A percentile compares a stretch with the other conserved stretches of the same genome.
phyloP scores from a whole-genome alignment of 2,888 invertebrate genomes.

The Temnothorax unifasciatus region DNA sequence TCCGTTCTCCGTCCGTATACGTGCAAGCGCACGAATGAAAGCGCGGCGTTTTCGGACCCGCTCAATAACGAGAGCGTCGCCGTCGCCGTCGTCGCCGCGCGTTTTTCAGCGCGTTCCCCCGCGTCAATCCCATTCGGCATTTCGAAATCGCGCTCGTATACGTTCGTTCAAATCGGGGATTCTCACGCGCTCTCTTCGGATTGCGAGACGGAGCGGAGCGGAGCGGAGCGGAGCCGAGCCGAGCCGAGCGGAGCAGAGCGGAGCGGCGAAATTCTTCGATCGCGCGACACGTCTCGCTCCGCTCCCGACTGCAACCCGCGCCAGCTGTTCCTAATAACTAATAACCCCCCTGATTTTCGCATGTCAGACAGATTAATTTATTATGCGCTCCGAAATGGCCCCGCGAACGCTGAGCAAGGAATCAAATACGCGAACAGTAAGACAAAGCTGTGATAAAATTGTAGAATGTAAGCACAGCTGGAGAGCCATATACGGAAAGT shows the following conservation, averaged over 20 bases:
- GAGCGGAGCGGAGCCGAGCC: background rate
- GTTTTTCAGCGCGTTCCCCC: background rate
- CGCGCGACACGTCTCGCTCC: conserved; percentile 3
- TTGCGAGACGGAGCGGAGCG: too few species aligned
- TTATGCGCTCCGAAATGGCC: background rate
- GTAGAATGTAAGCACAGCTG: background rate
- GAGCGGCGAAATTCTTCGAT: conserved; percentile 20
- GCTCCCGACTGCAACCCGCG: background rate
- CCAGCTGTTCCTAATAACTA: background rate
- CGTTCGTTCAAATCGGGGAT: background rate
- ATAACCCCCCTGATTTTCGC: background rate
- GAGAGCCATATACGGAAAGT: background rate
- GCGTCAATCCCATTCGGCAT: background rate
- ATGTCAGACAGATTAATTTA: background rate
- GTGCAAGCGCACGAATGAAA: conserved; percentile 49
- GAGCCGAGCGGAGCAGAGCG: background rate
- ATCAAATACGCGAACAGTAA: too few species aligned
- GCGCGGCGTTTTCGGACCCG: conserved; percentile 62
- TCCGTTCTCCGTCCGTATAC: background rate
- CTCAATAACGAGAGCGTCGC: conserved; percentile 60
- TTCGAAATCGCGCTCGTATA: background rate
- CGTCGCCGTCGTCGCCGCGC: background rate
- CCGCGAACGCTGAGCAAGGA: background rate
- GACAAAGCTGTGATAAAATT: background rate
- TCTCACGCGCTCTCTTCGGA: background rate